Base-by-base conservation (phyloP, 2,797 vertebrate species). In the Neoniphon sammara region DNA sequence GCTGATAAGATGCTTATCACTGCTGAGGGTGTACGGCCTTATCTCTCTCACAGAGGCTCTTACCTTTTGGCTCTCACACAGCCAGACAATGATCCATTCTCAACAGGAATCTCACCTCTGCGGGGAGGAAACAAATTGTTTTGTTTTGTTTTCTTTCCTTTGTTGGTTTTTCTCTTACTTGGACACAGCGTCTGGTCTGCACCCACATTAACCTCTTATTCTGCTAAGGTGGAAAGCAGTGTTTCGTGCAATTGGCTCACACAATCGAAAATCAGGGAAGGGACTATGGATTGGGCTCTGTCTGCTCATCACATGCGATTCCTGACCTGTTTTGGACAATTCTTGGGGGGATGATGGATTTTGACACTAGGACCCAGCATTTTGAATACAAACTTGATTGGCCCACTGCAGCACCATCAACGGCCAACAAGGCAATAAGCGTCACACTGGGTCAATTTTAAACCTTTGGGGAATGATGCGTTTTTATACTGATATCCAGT, bases 1-100 rank as follows among this genome's bases (percentile, higher is more conserved):
- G 77, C 85, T 76, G 90, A 93, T 93, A 92, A 91, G 88, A 93
- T 92, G 63, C 77, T 81, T 90, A 92, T 93, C 91, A 63, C 55
- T 15, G 7, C 73, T 11, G 64, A 75, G 71, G 70, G 85, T 84
- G 80, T 44, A 25, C 66, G 20, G 66, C 61, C 83, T 91, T 91
- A 91, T 91, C 91, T 59, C 78, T 77, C 65, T 49, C 39, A 82
- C 30, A 70, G 63, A 79, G 50, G 68, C 69, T 79, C 57, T 79
- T 75, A 72, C 67, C 85, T 82, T 86, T 81, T 84, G 82, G 63
- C 82, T 84, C 60, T 80, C 70, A 62, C 74, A 72, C 84, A 76
- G 82, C 52, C 65, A 88, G 72, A 89, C 85, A 83, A 85, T 83
- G 80, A 92, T 81, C 66, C 77, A 66, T 83, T 72, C 81, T 86